These are phyloP conservation scores for Elegia similella DNA, from an alignment of 2,888 invertebrate genomes.

Conservation along the genomic window DNA sequence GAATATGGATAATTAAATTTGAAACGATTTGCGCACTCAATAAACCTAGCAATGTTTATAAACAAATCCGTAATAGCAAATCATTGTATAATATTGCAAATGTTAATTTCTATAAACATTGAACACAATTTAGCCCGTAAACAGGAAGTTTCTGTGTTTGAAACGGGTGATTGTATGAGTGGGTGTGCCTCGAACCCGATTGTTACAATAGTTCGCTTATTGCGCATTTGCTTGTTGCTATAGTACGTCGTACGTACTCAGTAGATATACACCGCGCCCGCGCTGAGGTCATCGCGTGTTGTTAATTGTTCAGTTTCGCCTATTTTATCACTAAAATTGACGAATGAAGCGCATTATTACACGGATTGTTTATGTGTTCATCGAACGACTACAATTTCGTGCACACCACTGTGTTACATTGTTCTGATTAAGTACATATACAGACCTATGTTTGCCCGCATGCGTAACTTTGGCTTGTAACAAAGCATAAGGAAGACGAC, in stretches of 20 bases:
- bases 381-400: constrained; percentile 4
- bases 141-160: constrained; percentile 64
- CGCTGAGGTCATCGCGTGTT: constrained; percentile 55
- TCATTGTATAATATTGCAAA: constrained; percentile 12
- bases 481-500: constrained; percentile 16
- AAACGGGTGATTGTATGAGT: constrained; percentile 59
- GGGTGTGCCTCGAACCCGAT: constrained; percentile 59
- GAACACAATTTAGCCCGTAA: constrained; percentile 44
- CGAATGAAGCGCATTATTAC: constrained; percentile 18
- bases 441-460: constrained; percentile 3
- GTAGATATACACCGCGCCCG: constrained; percentile 30
- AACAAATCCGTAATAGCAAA: constrained; percentile 25
- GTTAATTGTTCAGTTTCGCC: constrained; percentile 49
- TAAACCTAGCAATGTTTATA: constrained; percentile 28
- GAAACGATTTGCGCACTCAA: background rate
- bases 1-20: constrained; percentile 20
- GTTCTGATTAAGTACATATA: constrained; percentile 1
- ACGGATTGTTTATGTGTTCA: constrained; percentile 20
- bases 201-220: constrained; percentile 54
- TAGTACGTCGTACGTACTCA: constrained; percentile 17
- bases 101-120: constrained; percentile 37
- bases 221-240: constrained; percentile 61
- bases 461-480: constrained; percentile 11
- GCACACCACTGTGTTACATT: constrained; percentile 5
- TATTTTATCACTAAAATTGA: constrained; percentile 35